Evolutionary conservation across 2,797 vertebrate species (phyloP), one percentile per base, ranked within the genome.

Genomic region (Tenualosa thibaudeaui): DNA sequence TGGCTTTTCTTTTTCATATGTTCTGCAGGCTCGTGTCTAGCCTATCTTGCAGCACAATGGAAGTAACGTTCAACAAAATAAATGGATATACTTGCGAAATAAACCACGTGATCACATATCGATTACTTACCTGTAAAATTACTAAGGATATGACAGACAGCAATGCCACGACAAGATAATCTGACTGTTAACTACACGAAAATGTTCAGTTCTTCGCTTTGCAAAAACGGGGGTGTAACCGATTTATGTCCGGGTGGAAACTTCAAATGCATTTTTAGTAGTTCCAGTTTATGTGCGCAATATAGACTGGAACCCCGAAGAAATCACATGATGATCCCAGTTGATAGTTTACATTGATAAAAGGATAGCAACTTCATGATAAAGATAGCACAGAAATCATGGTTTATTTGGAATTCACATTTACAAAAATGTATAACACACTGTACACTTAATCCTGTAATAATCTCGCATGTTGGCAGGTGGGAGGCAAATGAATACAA

Each of bases 391-490:
- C 68, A 75, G 40, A 78, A 24, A 62, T 62, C 4, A 75, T 40
- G 31, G 2, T 78, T 78, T 78, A 78, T 78, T 78, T 46, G 17
- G 22, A 78, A 78, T 78, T 8, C 5, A 78, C 22, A 46, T 78
- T 78, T 78, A 78, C 71, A 78, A 78, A 19, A 78, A 22, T 43
- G 46, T 78, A 78, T 7, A 78, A 46, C 15, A 78, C 40, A 46
- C 71, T 78, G 68, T 75, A 75, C 68, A 75, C 15, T 75, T 71
- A 40, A 22, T 22, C 56, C 68, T 40, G 40, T 15, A 0, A 75
- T 43, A 46, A 68, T 12, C 65, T 4, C 6, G 71, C 40, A 78
- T 43, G 37, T 13, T 17, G 3, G 46, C 46, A 49, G 46, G 4
- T 78, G 26, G 43, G 26, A 78, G 50, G 4, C 7, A 51, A 78